Evolutionary conservation across 2,888 invertebrate genomes (phyloP).

Genomic region (Rotaria macrura): DNA sequence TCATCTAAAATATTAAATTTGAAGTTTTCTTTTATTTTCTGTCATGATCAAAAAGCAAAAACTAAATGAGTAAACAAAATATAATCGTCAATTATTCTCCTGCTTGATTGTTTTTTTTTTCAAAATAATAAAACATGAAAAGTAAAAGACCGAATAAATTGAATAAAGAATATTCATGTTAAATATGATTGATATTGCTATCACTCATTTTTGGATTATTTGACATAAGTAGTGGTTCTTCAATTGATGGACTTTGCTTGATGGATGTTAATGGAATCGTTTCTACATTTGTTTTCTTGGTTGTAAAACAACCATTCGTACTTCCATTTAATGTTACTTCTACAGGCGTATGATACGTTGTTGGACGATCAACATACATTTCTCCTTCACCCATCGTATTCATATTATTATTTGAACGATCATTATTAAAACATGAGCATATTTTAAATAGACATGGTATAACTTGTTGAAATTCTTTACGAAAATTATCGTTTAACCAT

Average conservation of each 20-base stretch:
- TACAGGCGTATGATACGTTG: neutral
- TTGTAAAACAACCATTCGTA: neutral
- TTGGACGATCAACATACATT: neutral
- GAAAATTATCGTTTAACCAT: conserved; percentile 85
- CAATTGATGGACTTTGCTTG: neutral
- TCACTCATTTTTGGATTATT: neutral
- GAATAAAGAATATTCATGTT: neutral
- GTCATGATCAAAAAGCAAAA: no score
- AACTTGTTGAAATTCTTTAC: conserved; percentile 66
- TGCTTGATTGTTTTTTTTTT: no score
- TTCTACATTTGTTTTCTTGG: neutral
- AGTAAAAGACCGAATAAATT: no score
- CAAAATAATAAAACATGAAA: no score
- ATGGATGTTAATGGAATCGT: neutral
- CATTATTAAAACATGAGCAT: neutral
- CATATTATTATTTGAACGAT: neutral
- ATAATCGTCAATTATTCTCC: no score
- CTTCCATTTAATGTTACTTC: neutral
- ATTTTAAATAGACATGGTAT: conserved; percentile 39
- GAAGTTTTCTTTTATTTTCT: no score
- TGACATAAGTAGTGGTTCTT: neutral
- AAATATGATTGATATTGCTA: neutral
- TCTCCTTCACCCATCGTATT: neutral
- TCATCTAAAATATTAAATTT: no score
- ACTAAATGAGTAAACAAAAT: no score